Evolutionary conservation across 1,140 invertebrate species (phyloP).

Genomic region (Megalonaias nervosa): DNA sequence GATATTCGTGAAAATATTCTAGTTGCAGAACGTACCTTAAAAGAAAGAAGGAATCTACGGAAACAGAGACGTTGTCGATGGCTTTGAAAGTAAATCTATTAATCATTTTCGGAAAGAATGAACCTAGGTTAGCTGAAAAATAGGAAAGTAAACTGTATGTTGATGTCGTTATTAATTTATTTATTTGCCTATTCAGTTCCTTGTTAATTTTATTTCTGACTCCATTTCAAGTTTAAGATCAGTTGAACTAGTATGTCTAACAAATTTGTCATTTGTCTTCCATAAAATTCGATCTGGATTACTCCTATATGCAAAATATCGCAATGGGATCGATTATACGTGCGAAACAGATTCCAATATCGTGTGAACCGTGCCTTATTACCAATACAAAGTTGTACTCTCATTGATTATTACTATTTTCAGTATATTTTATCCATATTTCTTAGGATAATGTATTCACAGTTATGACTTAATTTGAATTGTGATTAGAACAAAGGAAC

Average conservation of each 20-base stretch:
- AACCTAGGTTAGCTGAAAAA: constrained; percentile 34
- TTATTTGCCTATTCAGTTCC: not conserved
- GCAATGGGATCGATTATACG: too few relatives aligned
- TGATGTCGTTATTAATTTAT: not conserved
- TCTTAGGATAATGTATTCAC: too few relatives aligned
- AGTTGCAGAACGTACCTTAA: constrained; percentile 48
- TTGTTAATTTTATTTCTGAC: not conserved
- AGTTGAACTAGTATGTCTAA: too few relatives aligned
- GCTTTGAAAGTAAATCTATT: constrained; percentile 55
- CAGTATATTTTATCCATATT: too few relatives aligned
- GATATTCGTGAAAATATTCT: too few relatives aligned
- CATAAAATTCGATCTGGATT: not conserved
- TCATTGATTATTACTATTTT: too few relatives aligned
- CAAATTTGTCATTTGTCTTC: not conserved
- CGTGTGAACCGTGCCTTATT: too few relatives aligned
- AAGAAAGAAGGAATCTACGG: constrained; percentile 94
- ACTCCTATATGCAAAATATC: not conserved
- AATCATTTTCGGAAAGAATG: constrained; percentile 12
- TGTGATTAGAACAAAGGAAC: too few relatives aligned
- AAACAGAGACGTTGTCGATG: constrained; percentile 85
- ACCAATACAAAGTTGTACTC: too few relatives aligned
- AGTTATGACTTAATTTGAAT: too few relatives aligned
- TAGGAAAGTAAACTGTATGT: not conserved
- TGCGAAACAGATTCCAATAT: too few relatives aligned
- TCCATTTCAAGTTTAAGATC: not conserved